phyloP scores from a whole-genome alignment of 2,797 vertebrate genomes.

The Lepilemur septentrionalis region DNA sequence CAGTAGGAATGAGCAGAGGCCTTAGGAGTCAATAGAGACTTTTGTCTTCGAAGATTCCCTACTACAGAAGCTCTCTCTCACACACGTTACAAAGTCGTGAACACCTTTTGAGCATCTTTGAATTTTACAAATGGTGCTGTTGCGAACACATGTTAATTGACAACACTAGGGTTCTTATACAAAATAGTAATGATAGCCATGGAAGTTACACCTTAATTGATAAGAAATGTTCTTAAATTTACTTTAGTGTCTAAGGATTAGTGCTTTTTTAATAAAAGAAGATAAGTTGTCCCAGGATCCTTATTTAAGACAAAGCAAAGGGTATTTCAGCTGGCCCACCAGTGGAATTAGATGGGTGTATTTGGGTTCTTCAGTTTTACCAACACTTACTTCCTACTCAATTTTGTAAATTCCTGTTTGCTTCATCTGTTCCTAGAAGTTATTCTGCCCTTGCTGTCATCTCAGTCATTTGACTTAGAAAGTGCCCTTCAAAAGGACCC shows the following conservation, averaged over 20 bases:
- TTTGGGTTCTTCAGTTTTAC: background rate
- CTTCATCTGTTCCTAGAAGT: conserved; percentile 62
- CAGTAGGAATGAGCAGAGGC: background rate
- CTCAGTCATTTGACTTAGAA: conserved; percentile 80
- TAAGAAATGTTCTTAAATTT: conserved; percentile 15
- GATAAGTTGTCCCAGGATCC: background rate
- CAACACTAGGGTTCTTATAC: background rate
- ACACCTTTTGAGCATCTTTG: conserved; percentile 38
- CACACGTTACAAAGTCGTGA: background rate
- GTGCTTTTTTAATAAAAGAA: conserved; percentile 21
- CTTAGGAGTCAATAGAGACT: background rate
- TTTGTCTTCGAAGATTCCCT: conserved; percentile 42
- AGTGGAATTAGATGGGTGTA: background rate
- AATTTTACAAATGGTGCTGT: conserved; percentile 26
- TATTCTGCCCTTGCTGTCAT: conserved; percentile 57
- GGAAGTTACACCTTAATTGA: background rate
- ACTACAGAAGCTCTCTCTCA: background rate
- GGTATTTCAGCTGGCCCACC: background rate
- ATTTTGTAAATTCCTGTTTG: conserved; percentile 57
- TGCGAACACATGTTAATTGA: background rate
- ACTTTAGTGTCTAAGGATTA: conserved; percentile 16
- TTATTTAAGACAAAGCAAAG: conserved; percentile 1
- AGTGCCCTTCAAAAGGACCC: conserved; percentile 88
- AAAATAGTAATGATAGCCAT: conserved; percentile 29
- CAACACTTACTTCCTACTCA: background rate